phyloP scores from a whole-genome alignment of 2,888 invertebrate species.

The Pycnomerus fuliginosus region DNA sequence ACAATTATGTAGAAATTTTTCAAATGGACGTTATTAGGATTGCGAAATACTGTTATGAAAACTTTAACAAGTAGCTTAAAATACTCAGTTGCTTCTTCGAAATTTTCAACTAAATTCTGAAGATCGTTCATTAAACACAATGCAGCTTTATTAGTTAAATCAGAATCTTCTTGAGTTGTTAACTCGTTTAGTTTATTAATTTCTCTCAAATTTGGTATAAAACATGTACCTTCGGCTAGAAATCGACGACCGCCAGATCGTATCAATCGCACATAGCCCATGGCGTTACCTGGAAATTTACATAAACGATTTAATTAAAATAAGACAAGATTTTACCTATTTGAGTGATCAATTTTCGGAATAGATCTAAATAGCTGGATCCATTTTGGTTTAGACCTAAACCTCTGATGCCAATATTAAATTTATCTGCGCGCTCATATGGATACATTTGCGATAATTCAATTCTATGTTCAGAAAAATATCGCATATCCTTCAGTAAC shows the following conservation, averaged over 20 bases:
- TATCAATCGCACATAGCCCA: conserved; percentile 94
- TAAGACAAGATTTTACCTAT: conserved; percentile 63
- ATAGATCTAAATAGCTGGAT: conserved; percentile 88
- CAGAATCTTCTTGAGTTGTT: conserved; percentile 60
- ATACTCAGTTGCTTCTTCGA: conserved; percentile 86
- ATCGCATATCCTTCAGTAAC: conserved; percentile 82
- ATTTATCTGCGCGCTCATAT: conserved; percentile 90
- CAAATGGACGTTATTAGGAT: conserved; percentile 83
- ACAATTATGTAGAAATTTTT: conserved; percentile 91
- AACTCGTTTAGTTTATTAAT: conserved; percentile 61
- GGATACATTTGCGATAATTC: conserved; percentile 71
- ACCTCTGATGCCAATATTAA: conserved; percentile 87
- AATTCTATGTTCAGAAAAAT: conserved; percentile 73
- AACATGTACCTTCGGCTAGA: conserved; percentile 86
- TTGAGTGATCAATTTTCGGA: conserved; percentile 87
- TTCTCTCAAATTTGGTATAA: conserved; percentile 77
- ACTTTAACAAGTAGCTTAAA: conserved; percentile 82
- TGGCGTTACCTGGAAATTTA: conserved; percentile 69
- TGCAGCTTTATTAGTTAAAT: conserved; percentile 64
- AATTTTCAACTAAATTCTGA: conserved; percentile 75
- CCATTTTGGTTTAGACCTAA: conserved; percentile 81
- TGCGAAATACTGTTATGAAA: conserved; percentile 85
- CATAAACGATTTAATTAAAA: conserved; percentile 3
- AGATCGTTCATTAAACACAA: conserved; percentile 77
- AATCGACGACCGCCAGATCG: conserved; percentile 92